These are phyloP conservation scores for Chloroceryle aenea DNA, from an alignment of 2,113 vertebrate species.

Conservation along the genomic window DNA sequence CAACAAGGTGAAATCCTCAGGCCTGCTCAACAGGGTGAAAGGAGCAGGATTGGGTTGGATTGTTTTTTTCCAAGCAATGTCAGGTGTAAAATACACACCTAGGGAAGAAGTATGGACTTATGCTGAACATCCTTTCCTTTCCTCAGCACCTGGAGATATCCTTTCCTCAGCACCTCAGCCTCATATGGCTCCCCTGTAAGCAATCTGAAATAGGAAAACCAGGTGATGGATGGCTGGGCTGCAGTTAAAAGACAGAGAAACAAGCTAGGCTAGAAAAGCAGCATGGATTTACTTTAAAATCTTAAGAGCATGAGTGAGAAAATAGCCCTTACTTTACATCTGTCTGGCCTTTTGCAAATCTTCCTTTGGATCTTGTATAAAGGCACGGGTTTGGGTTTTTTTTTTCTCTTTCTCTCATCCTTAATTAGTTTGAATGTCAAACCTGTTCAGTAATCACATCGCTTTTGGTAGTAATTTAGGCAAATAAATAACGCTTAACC, in stretches of 20 bases:
- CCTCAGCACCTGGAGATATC: background rate
- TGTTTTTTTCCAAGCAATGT: background rate
- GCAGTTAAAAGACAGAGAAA: background rate
- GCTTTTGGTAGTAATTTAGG: background rate
- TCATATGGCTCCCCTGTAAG: background rate
- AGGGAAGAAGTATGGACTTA: background rate
- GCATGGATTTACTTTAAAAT: background rate
- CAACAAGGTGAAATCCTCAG: background rate
- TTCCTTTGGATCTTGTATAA: background rate
- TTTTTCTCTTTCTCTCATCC: background rate
- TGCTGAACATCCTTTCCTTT: background rate
- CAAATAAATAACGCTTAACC: constrained; percentile 44
- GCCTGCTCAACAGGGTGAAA: background rate
- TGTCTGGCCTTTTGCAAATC: background rate
- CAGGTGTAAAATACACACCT: background rate
- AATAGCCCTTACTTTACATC: background rate
- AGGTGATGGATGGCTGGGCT: background rate
- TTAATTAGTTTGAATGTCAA: constrained; percentile 42
- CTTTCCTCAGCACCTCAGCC: background rate
- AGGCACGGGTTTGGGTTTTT: background rate
- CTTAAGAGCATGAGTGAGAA: background rate
- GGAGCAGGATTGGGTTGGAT: background rate
- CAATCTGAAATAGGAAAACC: background rate
- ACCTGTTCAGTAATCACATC: background rate
- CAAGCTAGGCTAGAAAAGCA: background rate